Base-by-base conservation (phyloP, 2,888 invertebrate species). In the Athalia circularis region DNA sequence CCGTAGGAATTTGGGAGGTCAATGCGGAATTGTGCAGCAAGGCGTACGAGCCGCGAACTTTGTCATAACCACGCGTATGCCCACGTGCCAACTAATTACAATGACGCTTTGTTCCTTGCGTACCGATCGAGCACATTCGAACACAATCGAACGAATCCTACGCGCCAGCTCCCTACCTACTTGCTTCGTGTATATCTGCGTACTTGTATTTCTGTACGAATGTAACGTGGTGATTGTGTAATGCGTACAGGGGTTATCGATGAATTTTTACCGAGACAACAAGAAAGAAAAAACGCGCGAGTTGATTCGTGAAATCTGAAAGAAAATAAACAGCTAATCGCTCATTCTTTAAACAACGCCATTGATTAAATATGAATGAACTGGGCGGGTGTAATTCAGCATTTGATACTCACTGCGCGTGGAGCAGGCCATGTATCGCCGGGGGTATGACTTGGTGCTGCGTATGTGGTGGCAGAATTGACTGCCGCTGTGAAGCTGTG, bases 361-460 rank as follows among this genome's bases (percentile, higher is more conserved):
- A 45, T 5, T 11, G 64, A 4, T 45, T 11, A 45, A 64, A 5
- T 52, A 7, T 2, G 9, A 9, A 11, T 15, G 11, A 52, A 54
- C 50, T 52, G 6, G 29, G 15, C 5, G 5, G 72, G 15, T 11
- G 29, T 45, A 72, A 72, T 72, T 61, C 45, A 74, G 57, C 11
- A 50, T 74, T 72, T 75, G 75, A 62, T 81, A 86, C 86, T 86
- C 82, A 88, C 87, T 88, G 87, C 77, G 87, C 86, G 78, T 88
- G 87, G 64, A 87, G 83, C 68, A 88, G 81, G 75, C 87, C 87
- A 77, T 87, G 87, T 77, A 87, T 87, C 77, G 87, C 82, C 47
- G 87, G 87, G n/a, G 87, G 82, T 67, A 88, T 81, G 68, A 88
- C 86, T 80, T 86, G 86, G 76, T 87, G 87, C 80, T 87, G 86